Percentiles rank a stretch among this genome's conserved stretches.
phyloP scores from a whole-genome alignment of 1,140 invertebrate species.

The Caerostris extrusa region DNA sequence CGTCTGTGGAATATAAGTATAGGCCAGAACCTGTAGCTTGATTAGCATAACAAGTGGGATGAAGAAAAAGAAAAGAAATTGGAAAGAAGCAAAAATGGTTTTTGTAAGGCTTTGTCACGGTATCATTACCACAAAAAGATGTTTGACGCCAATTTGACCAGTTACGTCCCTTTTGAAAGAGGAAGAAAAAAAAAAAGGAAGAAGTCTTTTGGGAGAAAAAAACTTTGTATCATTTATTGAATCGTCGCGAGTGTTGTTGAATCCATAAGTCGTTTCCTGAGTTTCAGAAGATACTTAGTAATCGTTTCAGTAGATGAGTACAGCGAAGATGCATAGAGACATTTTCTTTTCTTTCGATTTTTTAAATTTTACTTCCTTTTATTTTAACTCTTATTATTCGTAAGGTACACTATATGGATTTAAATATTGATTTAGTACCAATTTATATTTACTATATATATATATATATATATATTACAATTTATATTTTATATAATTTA shows the following conservation, averaged over 20 bases:
- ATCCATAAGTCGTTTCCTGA: not conserved
- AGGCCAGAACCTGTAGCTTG: not conserved
- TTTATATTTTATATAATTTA: too few relatives aligned
- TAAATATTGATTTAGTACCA: too few relatives aligned
- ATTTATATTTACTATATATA: too few relatives aligned
- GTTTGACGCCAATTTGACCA: constrained; percentile 37
- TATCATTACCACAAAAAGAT: constrained; percentile 46
- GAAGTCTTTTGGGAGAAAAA: not conserved
- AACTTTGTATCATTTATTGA: not conserved
- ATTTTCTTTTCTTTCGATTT: too few relatives aligned
- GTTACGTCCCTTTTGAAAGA: constrained; percentile 5
- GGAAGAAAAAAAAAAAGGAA: not conserved
- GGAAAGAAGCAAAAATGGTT: not conserved
- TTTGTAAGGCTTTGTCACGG: constrained; percentile 53
- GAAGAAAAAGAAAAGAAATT: not conserved
- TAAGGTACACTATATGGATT: too few relatives aligned
- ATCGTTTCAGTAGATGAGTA: too few relatives aligned
- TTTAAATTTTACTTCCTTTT: too few relatives aligned
- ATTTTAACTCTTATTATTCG: too few relatives aligned
- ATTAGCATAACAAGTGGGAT: constrained; percentile 31
- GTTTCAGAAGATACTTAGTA: too few relatives aligned
- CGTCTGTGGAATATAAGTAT: not conserved
- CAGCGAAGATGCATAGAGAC: too few relatives aligned
- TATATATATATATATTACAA: too few relatives aligned
- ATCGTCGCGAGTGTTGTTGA: not conserved